Percentiles rank a stretch among this genome's conserved stretches.
Evolutionary conservation across 1,140 invertebrate species (phyloP).

Genomic region (Ladona fulva): DNA sequence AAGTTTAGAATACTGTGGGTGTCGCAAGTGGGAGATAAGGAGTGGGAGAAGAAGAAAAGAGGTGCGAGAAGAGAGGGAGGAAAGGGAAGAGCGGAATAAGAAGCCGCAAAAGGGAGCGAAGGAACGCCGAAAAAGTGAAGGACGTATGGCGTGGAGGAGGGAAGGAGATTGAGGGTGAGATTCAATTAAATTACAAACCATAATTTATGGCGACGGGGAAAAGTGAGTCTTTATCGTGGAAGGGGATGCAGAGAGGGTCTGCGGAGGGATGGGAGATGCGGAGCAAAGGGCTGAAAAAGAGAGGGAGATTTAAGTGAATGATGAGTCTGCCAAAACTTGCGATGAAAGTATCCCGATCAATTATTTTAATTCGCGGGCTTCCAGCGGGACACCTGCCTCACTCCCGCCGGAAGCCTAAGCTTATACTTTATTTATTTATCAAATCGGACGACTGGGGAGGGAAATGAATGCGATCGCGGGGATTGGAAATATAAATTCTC

Average conservation of each 20-base stretch:
- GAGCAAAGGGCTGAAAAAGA: background rate
- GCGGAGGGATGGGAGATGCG: background rate
- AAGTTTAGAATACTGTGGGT: no score
- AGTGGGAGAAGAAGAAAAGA: background rate
- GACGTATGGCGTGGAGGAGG: background rate
- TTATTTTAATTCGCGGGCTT: background rate
- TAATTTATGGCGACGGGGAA: background rate
- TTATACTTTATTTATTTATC: no score
- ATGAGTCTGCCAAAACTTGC: background rate
- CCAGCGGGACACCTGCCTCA: background rate
- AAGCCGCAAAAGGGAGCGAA: no score
- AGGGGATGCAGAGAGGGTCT: background rate
- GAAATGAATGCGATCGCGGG: no score
- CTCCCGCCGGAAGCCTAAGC: no score
- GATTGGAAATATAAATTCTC: no score
- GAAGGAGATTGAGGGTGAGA: background rate
- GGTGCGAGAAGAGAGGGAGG: background rate
- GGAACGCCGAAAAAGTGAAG: no score
- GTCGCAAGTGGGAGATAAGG: no score
- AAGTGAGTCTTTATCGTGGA: background rate
- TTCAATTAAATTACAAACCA: background rate
- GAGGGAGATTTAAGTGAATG: slow-evolving; percentile 2
- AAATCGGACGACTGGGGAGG: no score
- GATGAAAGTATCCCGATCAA: background rate
- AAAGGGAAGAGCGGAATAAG: no score